phyloP scores from a whole-genome alignment of 2,888 invertebrate species.

The Dolomedes plantarius region DNA sequence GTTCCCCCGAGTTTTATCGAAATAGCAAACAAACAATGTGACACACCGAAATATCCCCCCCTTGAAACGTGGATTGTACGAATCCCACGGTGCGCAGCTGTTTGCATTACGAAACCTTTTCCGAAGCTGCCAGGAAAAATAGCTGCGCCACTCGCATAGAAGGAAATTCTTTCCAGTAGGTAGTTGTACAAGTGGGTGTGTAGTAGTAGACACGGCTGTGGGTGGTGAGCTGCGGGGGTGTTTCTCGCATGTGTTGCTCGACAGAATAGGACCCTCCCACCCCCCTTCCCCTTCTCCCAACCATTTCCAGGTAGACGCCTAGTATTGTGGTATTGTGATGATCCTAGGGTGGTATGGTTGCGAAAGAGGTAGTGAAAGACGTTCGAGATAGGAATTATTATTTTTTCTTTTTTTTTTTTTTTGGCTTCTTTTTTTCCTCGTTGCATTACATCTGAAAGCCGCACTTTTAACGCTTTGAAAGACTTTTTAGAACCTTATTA shows the following conservation, averaged over 20 bases:
- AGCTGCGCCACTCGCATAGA: background rate
- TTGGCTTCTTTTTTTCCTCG: no score
- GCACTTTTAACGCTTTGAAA: no score
- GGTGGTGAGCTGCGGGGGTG: slow-evolving; percentile 16
- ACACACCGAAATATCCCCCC: no score
- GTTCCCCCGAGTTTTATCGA: no score
- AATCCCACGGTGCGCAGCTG: no score
- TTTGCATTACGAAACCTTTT: no score
- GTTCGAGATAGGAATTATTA: no score
- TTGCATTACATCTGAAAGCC: no score
- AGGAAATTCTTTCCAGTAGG: background rate
- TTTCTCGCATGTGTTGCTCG: slow-evolving; percentile 11
- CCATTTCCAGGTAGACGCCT: slow-evolving; percentile 11
- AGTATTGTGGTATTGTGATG: slow-evolving; percentile 2
- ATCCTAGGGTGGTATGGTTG: background rate
- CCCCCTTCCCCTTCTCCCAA: background rate
- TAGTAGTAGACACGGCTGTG: background rate
- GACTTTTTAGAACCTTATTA: no score
- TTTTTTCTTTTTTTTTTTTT: no score
- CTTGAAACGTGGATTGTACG: no score
- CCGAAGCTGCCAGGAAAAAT: background rate
- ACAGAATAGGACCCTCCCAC: background rate
- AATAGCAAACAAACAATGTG: no score
- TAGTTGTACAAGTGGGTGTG: background rate
- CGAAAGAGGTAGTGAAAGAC: background rate